Percentiles rank a stretch among this genome's conserved stretches.
These are phyloP conservation scores for Sisyra nigra DNA, from an alignment of 2,888 invertebrate genomes.

Conservation along the genomic window DNA sequence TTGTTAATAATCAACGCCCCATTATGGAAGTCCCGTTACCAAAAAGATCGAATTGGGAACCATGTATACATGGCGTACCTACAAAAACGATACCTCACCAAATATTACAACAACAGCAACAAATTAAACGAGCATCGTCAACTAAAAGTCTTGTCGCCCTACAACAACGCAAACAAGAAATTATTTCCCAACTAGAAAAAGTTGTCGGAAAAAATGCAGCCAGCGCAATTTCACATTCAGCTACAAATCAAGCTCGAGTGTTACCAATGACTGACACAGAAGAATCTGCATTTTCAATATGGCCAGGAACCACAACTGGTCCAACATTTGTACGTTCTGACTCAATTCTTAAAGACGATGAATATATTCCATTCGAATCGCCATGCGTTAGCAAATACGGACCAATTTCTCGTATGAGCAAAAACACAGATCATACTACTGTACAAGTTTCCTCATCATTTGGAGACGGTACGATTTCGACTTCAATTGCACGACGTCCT, in stretches of 20 bases:
- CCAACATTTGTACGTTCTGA: slow-evolving; percentile 33
- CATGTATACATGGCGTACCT: slow-evolving; percentile 13
- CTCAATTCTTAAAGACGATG: slow-evolving; percentile 40
- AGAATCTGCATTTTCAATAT: slow-evolving; percentile 17
- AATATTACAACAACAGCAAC: slow-evolving; percentile 17
- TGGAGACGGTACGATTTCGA: slow-evolving; percentile 20
- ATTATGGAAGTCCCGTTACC: background rate
- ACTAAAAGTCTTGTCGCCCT: slow-evolving; percentile 39
- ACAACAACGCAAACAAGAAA: slow-evolving; percentile 42
- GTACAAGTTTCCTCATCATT: slow-evolving; percentile 19
- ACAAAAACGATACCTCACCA: slow-evolving; percentile 17
- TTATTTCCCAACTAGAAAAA: slow-evolving; percentile 41
- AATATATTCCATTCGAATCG: slow-evolving; percentile 49
- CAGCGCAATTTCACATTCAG: slow-evolving; percentile 25
- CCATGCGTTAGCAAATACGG: slow-evolving; percentile 50
- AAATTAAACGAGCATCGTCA: slow-evolving; percentile 18
- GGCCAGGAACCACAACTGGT: slow-evolving; percentile 17
- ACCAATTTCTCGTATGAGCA: slow-evolving; percentile 41
- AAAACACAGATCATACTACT: slow-evolving; percentile 15
- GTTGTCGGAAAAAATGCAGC: slow-evolving; percentile 34
- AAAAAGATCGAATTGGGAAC: slow-evolving; percentile 12
- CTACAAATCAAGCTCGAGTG: slow-evolving; percentile 22
- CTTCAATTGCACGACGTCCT: slow-evolving; percentile 27
- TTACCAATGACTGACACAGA: background rate
- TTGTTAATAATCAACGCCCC: background rate